A percentile compares a stretch with the other conserved stretches of the same genome.
phyloP scores from a whole-genome alignment of 2,888 invertebrate genomes.

The Coelinius sp. region DNA sequence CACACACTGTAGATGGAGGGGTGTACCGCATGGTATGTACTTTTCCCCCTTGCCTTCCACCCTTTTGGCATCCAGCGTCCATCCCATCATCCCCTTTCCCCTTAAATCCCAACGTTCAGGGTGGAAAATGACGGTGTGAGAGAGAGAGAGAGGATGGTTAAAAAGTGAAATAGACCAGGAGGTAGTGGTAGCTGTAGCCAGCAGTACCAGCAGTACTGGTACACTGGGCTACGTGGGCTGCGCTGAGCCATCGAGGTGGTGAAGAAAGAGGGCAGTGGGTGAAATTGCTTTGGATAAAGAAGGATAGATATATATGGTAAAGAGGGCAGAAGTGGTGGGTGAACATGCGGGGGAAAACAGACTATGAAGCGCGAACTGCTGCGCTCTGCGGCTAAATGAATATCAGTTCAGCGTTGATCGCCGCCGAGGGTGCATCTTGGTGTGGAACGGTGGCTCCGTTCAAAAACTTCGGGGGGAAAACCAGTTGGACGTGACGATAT shows the following conservation, averaged over 20 bases:
- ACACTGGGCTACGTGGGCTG: conserved; percentile 14
- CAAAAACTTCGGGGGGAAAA: not conserved
- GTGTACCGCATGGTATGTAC: conserved; percentile 49
- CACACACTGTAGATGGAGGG: conserved; percentile 58
- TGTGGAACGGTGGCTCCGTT: not conserved
- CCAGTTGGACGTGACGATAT: not conserved
- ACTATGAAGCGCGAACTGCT: conserved; percentile 55
- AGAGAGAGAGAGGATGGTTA: not conserved
- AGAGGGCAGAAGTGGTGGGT: conserved; percentile 38
- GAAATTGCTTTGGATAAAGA: not conserved
- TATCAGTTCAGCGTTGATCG: conserved; percentile 69
- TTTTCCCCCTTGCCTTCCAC: conserved; percentile 33
- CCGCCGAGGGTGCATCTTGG: conserved; percentile 63
- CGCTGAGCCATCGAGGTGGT: not conserved
- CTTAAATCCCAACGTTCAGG: not conserved
- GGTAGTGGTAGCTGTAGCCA: not conserved
- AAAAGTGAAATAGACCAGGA: not conserved
- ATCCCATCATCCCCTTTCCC: conserved; percentile 17
- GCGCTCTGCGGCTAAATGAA: conserved; percentile 65
- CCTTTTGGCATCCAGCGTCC: conserved; percentile 22
- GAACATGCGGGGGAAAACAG: conserved; percentile 39
- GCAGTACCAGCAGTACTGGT: conserved; percentile 8
- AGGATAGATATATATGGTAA: conserved; percentile 26
- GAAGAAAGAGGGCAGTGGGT: not conserved
- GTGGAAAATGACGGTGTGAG: not conserved